phyloP scores from a whole-genome alignment of 2,797 vertebrate genomes.

The Xerus rutilus region DNA sequence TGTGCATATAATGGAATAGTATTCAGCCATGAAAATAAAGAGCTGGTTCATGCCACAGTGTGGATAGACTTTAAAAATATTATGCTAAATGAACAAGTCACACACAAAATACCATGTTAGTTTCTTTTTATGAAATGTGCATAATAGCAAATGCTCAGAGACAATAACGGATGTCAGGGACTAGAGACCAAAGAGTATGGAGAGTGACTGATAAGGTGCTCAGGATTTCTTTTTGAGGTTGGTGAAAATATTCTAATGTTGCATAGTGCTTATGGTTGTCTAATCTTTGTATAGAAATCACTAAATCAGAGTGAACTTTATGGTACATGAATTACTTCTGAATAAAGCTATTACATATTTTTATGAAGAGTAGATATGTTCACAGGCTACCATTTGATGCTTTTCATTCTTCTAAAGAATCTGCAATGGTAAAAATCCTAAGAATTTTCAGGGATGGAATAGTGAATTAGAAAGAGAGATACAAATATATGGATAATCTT shows the following conservation, averaged over 20 bases:
- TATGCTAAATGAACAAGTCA: not conserved
- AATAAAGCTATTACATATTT: not conserved
- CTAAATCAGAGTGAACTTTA: not conserved
- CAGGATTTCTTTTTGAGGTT: not conserved
- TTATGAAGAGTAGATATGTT: not conserved
- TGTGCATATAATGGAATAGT: not conserved
- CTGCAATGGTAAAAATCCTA: not conserved
- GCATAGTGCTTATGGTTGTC: not conserved
- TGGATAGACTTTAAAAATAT: not conserved
- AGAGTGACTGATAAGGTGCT: not conserved
- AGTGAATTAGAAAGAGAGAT: not conserved
- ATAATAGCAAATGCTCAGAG: not conserved
- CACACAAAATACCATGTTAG: not conserved
- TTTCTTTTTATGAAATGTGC: not conserved
- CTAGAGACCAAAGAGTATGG: fast-evolving
- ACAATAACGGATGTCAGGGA: not conserved
- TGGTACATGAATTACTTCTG: not conserved
- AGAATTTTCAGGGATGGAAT: not conserved
- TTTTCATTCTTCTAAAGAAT: not conserved
- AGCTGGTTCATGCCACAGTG: not conserved
- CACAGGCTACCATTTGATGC: not conserved
- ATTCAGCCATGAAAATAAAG: not conserved
- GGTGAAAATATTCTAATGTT: not conserved
- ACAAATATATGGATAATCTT: not conserved
- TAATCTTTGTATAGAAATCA: not conserved